A percentile compares a stretch with the other conserved stretches of the same genome.
These are phyloP conservation scores for Charaxes varanes DNA, from an alignment of 1,140 invertebrate species.

Conservation along the genomic window DNA sequence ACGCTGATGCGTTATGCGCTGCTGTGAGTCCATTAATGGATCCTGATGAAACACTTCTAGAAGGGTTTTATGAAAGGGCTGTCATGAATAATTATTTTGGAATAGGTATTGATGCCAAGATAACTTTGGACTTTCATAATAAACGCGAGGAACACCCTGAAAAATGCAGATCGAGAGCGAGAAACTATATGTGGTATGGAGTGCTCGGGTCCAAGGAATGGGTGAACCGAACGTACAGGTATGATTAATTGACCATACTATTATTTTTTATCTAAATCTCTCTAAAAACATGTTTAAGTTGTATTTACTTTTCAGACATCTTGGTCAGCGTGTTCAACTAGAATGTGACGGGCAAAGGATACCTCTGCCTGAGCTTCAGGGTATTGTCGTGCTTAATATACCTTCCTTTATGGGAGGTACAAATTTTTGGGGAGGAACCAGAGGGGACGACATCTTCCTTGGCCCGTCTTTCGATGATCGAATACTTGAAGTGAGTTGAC, in stretches of 20 bases:
- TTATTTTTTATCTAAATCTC: not conserved
- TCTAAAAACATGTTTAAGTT: not conserved
- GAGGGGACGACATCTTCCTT: constrained; percentile 91
- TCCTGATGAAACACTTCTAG: constrained; percentile 90
- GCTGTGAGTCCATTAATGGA: constrained; percentile 95
- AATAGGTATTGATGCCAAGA: constrained; percentile 99
- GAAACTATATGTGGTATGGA: constrained; percentile 98
- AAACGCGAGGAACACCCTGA: constrained; percentile 98
- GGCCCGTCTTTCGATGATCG: constrained; percentile 94
- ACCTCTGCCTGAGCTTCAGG: constrained; percentile 93
- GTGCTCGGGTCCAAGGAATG: constrained; percentile 95
- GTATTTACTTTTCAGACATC: constrained; percentile 79
- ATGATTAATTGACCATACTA: constrained; percentile 5
- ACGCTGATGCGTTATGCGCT: constrained; percentile 96
- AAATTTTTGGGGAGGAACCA: constrained; percentile 97
- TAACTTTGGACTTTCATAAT: constrained; percentile 97
- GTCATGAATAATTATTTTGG: constrained; percentile 99
- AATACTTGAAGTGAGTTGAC: constrained; percentile 87
- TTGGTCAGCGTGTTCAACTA: constrained; percentile 94
- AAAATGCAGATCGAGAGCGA: constrained; percentile 94
- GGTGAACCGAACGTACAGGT: constrained; percentile 92
- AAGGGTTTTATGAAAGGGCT: constrained; percentile 94
- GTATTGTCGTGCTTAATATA: constrained; percentile 98
- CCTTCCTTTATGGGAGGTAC: constrained; percentile 98
- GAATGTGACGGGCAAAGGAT: constrained; percentile 95